Evolutionary conservation across 2,888 invertebrate genomes (phyloP), one percentile per base, ranked within the genome.

Genomic region (Calameuta pallipes): DNA sequence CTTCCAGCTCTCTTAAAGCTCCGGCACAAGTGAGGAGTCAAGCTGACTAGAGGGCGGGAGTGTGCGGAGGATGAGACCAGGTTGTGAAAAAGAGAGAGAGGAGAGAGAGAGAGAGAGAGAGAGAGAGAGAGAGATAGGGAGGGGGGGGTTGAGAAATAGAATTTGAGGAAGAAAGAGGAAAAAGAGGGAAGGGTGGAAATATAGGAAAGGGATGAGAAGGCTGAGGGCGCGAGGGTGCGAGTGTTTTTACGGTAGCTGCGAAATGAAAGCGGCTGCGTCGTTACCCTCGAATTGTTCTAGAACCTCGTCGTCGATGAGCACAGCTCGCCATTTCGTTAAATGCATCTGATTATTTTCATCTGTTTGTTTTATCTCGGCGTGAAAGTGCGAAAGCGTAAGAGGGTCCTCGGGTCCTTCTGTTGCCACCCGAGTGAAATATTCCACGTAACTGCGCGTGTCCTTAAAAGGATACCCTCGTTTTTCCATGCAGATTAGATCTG

Each of bases 331-430:
- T 82, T 80, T 81, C 82, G 81, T 86, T 86, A 86, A 89, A 87
- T 83, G 86, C 85, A 84, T 84, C 85, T 84, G 88, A 89, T 89
- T 89, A 88, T 86, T 85, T 84, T 85, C 84, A 84, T 86, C 83
- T 77, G 80, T 81, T 75, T 79, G 79, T 81, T 75, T 78, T 78
- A 78, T 78, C 73, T 74, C 75, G 80, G 33, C 41, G 74, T 23
- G 11, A 56, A 56, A 56, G 56, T 56, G 56, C 56, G 56, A 56
- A 56, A 23, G 23, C 31, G 36, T 11, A 34, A 36, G 78, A 75
- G 78, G 70, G 75, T 74, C 70, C 78, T 78, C 69, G 78, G 70
- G 75, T 74, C 70, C 78, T 78, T 37, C 78, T 75, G 75, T 78
- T 75, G 41, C 41, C 75, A 78, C 75, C 75, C 75, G 34, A 78